Evolutionary conservation across 1,140 invertebrate genomes (phyloP), one percentile per base, ranked within the genome.

Genomic region (Ptiloglossa arizonensis): DNA sequence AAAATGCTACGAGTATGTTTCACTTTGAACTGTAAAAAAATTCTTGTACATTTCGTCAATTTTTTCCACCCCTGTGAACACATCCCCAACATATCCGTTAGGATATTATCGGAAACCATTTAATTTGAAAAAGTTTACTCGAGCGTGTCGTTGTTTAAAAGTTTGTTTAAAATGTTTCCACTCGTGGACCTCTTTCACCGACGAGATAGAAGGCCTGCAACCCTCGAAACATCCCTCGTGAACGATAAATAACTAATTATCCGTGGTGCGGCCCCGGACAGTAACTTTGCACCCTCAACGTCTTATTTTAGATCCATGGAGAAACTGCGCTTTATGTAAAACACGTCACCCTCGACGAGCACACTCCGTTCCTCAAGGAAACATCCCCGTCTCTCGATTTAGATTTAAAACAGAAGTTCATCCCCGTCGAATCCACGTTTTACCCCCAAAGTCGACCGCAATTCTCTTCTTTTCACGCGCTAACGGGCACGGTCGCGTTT

Each of bases 361-460:
- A n/a, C n/a, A n/a, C n/a, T 5, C 6, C 4, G 13, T 6, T 15
- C 15, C 4, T 15, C 17, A 5, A 1, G 27, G 56, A 29, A 19
- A 57, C 17, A 38, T 6, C 32, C 32, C 19, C 8, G 11, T 27
- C 52, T 19, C 19, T 19, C 72, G 64, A 59, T 68, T 59, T 57
- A n/a, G 72, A 75, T 68, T 75, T 68, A 57, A 75, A 75, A 46
- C 52, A 27, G 72, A 68, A 67, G 72, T 67, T 75, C 72, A 67
- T 75, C 50, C 46, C 46, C 46, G 1, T 19, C 6, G 19, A 2
- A n/a, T 19, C 46, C 46, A 0, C 17, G 46, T 5, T 48, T 19
- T 48, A 19, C 17, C 46, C 46, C 46, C 17, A 38, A 38, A 38
- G 4, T 38, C 9, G 3, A 38, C 32, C 54, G 1, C 22, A 35